Base-by-base conservation (phyloP, 2,888 invertebrate genomes). In the Andricus quercusramuli region DNA sequence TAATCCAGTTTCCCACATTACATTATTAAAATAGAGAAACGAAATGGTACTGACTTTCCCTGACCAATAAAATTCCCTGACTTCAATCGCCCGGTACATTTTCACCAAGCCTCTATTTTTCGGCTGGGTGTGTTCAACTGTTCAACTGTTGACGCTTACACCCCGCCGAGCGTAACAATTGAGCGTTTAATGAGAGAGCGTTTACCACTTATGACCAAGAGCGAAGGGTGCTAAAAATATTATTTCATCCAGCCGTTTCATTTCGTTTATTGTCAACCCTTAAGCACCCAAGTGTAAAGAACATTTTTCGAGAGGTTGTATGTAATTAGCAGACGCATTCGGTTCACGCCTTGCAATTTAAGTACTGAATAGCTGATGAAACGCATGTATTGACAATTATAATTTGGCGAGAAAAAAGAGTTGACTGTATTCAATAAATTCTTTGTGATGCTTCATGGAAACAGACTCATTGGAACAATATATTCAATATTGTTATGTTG, bases 81-180 rank as follows among this genome's bases (percentile, higher is more conserved):
- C 37, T 37, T 37, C 37, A 25, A 13, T 70, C 11, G 56, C 32
- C 32, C 32, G 56, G 6, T 51, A 32, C 47, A 74, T 51, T 74
- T 74, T 56, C n/a, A 74, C 29, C 56, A 74, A 51, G 51, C 51
- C 20, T 74, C n/a, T 56, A 56, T 37, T 32, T 74, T 74, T 59
- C 8, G 32, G 37, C n/a, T 9, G 20, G 32, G 51, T 32, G 64
- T 29, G 29, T 64, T 59, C 11, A 59, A 59, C 59, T 59, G 9
- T 59, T 59, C 59, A 59, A 22, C 59, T 59, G 59, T 59, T 64
- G 25, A 64, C 29, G 70, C 44, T 70, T 74, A 20, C 22, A 32
- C n/a, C 70, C 70, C 70, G 70, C n/a, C 29, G 70, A 17, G 70
- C 51, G 20, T 20, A 51, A 70, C 70, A 70, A 70, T 47, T 25